A percentile compares a stretch with the other conserved stretches of the same genome.
Evolutionary conservation across 2,113 vertebrate species (phyloP).

Genomic region (Bubalus kerabau): DNA sequence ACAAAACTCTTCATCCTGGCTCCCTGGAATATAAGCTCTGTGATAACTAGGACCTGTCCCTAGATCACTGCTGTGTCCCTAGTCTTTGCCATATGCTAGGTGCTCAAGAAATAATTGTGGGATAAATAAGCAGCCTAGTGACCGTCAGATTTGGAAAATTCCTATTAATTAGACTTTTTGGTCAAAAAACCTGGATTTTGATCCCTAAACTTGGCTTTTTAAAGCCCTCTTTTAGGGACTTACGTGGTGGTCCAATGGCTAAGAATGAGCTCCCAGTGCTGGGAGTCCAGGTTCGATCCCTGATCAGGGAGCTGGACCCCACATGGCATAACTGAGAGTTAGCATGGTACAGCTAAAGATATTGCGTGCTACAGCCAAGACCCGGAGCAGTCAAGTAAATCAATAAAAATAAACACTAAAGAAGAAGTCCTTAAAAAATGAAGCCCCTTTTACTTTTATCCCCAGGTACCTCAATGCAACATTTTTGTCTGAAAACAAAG

Average conservation of each 20-base stretch:
- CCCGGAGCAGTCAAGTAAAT: background rate
- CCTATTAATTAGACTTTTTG: background rate
- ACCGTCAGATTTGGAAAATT: background rate
- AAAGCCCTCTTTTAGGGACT: background rate
- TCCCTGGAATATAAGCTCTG: background rate
- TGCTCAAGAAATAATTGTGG: background rate
- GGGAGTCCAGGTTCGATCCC: background rate
- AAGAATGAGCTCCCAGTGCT: background rate
- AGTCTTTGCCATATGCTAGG: background rate
- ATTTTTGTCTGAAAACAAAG: background rate
- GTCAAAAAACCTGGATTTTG: background rate
- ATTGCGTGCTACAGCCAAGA: background rate
- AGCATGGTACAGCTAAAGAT: background rate
- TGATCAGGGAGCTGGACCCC: background rate
- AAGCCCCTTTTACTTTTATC: background rate
- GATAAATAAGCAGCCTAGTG: background rate
- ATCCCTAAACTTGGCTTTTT: background rate
- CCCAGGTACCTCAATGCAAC: background rate
- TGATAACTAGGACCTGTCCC: background rate
- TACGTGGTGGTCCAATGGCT: background rate
- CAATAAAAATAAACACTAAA: background rate
- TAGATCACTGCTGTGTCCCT: background rate
- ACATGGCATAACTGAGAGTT: background rate
- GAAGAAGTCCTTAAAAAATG: background rate
- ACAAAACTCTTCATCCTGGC: background rate